A percentile compares a stretch with the other conserved stretches of the same genome.
Conservation (phyloP, 1,140 invertebrate genomes). For the Ceratoteleas bidentatus region DNA sequence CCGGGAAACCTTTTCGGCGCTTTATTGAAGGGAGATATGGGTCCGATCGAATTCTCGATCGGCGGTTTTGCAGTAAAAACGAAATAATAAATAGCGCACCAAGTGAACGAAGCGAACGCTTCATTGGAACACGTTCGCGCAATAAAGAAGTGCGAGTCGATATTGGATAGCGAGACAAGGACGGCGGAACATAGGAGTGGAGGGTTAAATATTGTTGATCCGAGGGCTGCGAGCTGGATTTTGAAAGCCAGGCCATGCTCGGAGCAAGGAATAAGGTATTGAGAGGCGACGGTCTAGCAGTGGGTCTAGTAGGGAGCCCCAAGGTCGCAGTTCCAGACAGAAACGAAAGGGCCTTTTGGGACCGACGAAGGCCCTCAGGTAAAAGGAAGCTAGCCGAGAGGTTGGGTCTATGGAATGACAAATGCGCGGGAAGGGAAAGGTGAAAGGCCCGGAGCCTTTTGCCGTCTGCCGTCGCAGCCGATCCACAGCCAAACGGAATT, state of each 20-base stretch:
- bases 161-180: neutral
- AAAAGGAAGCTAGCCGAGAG: constrained; percentile 75
- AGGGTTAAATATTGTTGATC: no score
- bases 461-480: constrained; percentile 28
- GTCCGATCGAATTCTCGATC: constrained; percentile 9
- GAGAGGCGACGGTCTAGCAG: neutral
- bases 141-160: no score
- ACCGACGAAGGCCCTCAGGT: constrained; percentile 70
- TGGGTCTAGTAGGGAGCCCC: constrained; percentile 53
- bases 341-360: constrained; percentile 70
- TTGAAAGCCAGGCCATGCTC: constrained; percentile 8
- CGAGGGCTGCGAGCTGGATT: neutral
- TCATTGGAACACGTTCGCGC: neutral
- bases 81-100: constrained; percentile 28
- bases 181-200: no score
- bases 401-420: constrained; percentile 76
- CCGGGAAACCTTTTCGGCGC: neutral
- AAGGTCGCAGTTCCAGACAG: constrained; percentile 70
- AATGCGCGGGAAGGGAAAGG: constrained; percentile 77
- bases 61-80: neutral
- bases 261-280: constrained; percentile 15
- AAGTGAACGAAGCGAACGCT: constrained; percentile 21
- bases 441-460: constrained; percentile 74
- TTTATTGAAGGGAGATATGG: neutral
- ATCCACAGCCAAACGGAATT: constrained; percentile 56